These are phyloP conservation scores for Antechinus stuartii DNA, from an alignment of 2,113 vertebrate species.

Conservation along the genomic window DNA sequence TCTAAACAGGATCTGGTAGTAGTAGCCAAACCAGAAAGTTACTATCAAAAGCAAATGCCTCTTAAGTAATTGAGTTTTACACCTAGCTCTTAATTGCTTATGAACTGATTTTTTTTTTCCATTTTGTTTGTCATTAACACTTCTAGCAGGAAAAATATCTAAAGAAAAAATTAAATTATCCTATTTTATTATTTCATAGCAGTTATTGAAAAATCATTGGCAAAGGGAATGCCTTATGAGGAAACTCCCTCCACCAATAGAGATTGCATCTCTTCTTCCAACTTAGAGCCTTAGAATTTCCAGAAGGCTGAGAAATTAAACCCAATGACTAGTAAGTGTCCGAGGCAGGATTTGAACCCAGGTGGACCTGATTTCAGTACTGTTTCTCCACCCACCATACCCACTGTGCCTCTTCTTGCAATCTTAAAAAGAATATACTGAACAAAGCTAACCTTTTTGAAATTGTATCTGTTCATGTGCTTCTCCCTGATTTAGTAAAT, in stretches of 20 bases:
- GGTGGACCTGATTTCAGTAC: no score
- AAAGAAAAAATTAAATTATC: neutral
- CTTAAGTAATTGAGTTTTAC: conserved; percentile 8
- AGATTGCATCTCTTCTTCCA: neutral
- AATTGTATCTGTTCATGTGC: neutral
- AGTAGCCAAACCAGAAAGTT: neutral
- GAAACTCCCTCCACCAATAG: no score
- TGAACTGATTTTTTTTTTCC: conserved; percentile 20
- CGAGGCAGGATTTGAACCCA: no score
- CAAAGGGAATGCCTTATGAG: no score
- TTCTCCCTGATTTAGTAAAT: neutral
- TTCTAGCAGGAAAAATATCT: conserved; percentile 42
- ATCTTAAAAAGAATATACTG: no score
- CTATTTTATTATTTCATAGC: conserved; percentile 41
- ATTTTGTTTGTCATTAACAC: conserved; percentile 31
- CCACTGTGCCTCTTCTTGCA: no score
- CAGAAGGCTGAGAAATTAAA: no score
- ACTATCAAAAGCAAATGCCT: conserved; percentile 14
- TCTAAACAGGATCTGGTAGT: neutral
- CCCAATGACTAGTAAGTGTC: no score
- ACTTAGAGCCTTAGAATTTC: neutral
- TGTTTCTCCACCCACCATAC: no score
- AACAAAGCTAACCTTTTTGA: neutral
- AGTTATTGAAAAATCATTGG: neutral
- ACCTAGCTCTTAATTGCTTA: conserved; percentile 6